Evolutionary conservation across 2,888 invertebrate genomes (phyloP).

Genomic region (Drosophila neutralis): DNA sequence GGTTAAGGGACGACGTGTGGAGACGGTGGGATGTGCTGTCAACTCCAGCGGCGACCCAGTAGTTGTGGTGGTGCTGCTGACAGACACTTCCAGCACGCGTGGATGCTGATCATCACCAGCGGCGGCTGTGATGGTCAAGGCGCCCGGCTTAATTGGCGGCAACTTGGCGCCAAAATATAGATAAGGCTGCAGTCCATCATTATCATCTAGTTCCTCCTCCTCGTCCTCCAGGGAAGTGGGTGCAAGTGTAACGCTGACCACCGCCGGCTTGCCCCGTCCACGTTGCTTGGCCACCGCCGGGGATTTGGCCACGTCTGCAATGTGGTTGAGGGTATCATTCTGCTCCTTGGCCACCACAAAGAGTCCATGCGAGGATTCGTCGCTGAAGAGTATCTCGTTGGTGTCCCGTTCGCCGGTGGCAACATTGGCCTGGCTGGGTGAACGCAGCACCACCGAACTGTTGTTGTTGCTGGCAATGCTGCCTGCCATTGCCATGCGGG

Average conservation of each 20-base stretch:
- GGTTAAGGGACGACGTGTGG: slow-evolving; percentile 66
- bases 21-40: slow-evolving; percentile 51
- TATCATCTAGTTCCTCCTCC: slow-evolving; percentile 60
- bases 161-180: slow-evolving; percentile 89
- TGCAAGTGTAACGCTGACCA: slow-evolving; percentile 46
- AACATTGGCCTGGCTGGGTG: slow-evolving; percentile 18
- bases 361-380: slow-evolving; percentile 84
- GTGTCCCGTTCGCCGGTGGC: slow-evolving; percentile 80
- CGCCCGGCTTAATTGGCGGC: slow-evolving; percentile 83
- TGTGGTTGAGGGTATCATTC: slow-evolving; percentile 83
- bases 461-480: slow-evolving; percentile 23
- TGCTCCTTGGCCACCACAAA: slow-evolving; percentile 84
- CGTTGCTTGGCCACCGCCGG: slow-evolving; percentile 56
- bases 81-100: slow-evolving; percentile 87
- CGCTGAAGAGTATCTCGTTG: slow-evolving; percentile 85
- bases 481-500: slow-evolving; percentile 67
- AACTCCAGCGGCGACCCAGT: slow-evolving; percentile 42
- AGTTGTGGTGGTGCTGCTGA: slow-evolving; percentile 64
- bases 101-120: slow-evolving; percentile 85
- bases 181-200: slow-evolving; percentile 88
- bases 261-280: slow-evolving; percentile 65
- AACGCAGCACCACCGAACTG: slow-evolving; percentile 58
- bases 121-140: slow-evolving; percentile 84
- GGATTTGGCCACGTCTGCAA: slow-evolving; percentile 72
- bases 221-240: slow-evolving; percentile 53